Evolutionary conservation across 2,888 invertebrate species (phyloP).

Genomic region (Drosophila austrosaltans): DNA sequence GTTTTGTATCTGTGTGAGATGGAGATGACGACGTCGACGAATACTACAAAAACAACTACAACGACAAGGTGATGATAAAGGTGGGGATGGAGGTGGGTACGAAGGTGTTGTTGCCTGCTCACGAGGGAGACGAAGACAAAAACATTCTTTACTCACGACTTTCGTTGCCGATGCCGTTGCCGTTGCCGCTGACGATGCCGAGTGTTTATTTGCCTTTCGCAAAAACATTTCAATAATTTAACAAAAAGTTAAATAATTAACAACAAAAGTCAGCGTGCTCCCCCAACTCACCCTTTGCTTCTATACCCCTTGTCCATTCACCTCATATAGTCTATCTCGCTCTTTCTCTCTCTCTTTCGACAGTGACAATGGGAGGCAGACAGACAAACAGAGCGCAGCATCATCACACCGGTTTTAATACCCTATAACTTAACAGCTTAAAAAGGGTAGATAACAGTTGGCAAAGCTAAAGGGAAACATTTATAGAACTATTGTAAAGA

Average conservation of each 20-base stretch:
- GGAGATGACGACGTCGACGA: constrained; percentile 24
- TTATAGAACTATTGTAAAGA: neutral
- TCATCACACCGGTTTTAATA: constrained; percentile 56
- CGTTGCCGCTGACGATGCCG: constrained; percentile 24
- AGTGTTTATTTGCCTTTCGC: constrained; percentile 57
- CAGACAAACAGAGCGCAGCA: constrained; percentile 21
- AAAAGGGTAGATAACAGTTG: neutral
- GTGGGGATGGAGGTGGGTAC: constrained; percentile 7
- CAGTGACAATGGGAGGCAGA: constrained; percentile 31
- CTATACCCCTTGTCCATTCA: neutral
- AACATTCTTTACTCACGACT: constrained; percentile 70
- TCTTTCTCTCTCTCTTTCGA: constrained; percentile 15
- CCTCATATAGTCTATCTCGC: neutral
- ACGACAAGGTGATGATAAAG: neutral
- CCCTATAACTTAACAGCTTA: neutral
- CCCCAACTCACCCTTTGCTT: neutral
- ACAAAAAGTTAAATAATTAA: constrained; percentile 74
- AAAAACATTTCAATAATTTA: constrained; percentile 72
- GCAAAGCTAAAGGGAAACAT: neutral
- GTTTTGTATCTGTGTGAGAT: constrained; percentile 41
- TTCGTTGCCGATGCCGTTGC: constrained; percentile 38
- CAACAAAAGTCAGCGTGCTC: constrained; percentile 49
- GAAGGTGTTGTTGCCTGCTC: constrained; percentile 12
- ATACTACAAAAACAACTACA: neutral
- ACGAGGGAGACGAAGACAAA: constrained; percentile 37